phyloP scores from a whole-genome alignment of 2,888 invertebrate genomes.

The Perizoma affinitatum region DNA sequence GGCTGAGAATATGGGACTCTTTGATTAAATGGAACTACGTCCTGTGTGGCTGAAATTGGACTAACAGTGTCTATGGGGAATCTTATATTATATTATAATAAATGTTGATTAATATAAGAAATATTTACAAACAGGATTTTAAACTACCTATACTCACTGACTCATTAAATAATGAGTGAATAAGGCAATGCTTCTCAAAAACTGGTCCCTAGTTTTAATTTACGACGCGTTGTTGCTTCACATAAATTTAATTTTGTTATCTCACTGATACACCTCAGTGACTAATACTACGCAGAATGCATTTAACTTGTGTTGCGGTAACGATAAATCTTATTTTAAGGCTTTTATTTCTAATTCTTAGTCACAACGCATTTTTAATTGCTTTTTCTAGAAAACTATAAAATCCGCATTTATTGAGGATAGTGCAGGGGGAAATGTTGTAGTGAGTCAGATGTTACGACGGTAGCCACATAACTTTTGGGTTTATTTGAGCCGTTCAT shows the following conservation, averaged over 20 bases:
- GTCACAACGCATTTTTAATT: constrained; percentile 29
- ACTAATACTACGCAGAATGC: constrained; percentile 34
- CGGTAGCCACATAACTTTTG: neutral
- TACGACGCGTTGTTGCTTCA: constrained; percentile 28
- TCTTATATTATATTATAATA: too few relatives aligned
- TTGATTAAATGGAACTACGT: too few relatives aligned
- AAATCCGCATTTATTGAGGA: constrained; percentile 37
- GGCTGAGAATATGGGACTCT: too few relatives aligned
- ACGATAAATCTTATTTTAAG: constrained; percentile 38
- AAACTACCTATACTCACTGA: constrained; percentile 3
- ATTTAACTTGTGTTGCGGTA: constrained; percentile 34
- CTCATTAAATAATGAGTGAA: constrained; percentile 17
- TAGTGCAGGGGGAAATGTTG: constrained; percentile 13
- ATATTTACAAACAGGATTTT: too few relatives aligned
- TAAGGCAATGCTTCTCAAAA: constrained; percentile 31
- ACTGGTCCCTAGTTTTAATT: constrained; percentile 29
- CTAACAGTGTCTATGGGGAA: too few relatives aligned
- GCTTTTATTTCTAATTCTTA: constrained; percentile 25
- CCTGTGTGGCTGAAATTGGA: too few relatives aligned
- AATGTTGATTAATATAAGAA: too few relatives aligned
- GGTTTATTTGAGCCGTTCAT: too few relatives aligned
- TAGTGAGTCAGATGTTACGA: constrained; percentile 7
- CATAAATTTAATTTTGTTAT: constrained; percentile 36
- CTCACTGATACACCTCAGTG: constrained; percentile 28
- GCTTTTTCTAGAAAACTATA: constrained; percentile 35